Evolutionary conservation across 1,140 invertebrate genomes (phyloP), one percentile per base, ranked within the genome.

Genomic region (Ctenoplectra terminalis): DNA sequence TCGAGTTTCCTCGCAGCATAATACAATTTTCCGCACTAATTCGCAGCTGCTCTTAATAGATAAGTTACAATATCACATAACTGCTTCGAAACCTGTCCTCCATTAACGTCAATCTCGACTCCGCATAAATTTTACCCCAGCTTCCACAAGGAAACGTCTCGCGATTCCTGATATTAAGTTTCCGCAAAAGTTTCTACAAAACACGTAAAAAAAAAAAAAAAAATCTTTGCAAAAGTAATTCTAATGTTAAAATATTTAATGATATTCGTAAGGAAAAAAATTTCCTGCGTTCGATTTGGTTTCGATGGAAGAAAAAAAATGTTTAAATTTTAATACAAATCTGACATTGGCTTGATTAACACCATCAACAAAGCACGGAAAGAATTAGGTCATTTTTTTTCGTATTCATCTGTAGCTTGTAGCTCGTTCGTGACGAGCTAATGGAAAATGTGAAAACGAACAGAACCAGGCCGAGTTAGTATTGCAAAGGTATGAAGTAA

Each of bases 391-490:
- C 63, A 64, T 43, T 43, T 46, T 43, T 46, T 29, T 48, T 52
- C 4, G 13, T 29, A 20, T 26, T 69, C 46, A 29, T 31, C n/a
- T 26, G 37, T 26, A 11, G n/a, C 15, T n/a, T 52, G n/a, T 26
- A n/a, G 2, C 34, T 8, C 40, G 26, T 46, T 73, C 71, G 71
- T 60, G 71, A 60, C 71, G 4, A 34, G 73, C 23, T 50, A 48
- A 37, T 37, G 31, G 73, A 75, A 64, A 75, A 75, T n/a, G n/a
- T 37, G 29, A 71, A n/a, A 54, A 71, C 26, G 60, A 61, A 26
- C 11, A 2, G 37, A 64, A 69, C 67, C 48, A 70, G 67, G 67
- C 67, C 67, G 37, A 17, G n/a, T 37, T 26, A 46, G 71, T 26
- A 31, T 73, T 34, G 70, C 43, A 17, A 13, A 17, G 9, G 37